These are phyloP conservation scores for Gymnocypris eckloni DNA, from an alignment of 2,797 vertebrate species.

Conservation along the genomic window DNA sequence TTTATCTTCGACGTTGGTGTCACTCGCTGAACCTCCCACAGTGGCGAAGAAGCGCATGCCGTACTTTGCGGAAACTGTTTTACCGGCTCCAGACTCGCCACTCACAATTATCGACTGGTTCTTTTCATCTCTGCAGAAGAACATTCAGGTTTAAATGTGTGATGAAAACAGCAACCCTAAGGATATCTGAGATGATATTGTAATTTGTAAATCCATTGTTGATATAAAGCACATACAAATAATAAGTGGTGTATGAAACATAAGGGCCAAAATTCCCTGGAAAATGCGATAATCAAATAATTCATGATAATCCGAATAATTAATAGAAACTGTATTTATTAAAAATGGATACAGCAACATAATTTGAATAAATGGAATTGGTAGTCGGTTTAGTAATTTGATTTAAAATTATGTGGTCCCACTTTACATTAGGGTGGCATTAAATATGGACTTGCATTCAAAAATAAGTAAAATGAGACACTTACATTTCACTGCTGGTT, in stretches of 20 bases:
- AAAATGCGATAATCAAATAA: neutral
- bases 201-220: neutral
- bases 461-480: too few species aligned
- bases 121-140: constrained; percentile 86
- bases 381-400: too few species aligned
- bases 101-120: constrained; percentile 98
- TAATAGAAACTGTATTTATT: too few species aligned
- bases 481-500: too few species aligned
- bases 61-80: constrained; percentile 96
- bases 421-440: too few species aligned
- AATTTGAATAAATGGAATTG: too few species aligned
- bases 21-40: constrained; percentile 86
- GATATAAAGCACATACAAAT: neutral
- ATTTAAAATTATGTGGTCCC: too few species aligned
- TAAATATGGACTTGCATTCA: too few species aligned
- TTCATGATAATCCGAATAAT: neutral
- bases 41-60: constrained; percentile 95
- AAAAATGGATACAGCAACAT: too few species aligned
- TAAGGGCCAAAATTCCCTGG: neutral
- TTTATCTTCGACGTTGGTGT: constrained; percentile 92
- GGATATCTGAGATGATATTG: neutral
- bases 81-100: constrained; percentile 93
- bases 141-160: neutral
- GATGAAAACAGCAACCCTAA: neutral
- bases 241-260: neutral